Percentiles rank a stretch among this genome's conserved stretches.
phyloP scores from a whole-genome alignment of 2,888 invertebrate species.

The Macaria notata region DNA sequence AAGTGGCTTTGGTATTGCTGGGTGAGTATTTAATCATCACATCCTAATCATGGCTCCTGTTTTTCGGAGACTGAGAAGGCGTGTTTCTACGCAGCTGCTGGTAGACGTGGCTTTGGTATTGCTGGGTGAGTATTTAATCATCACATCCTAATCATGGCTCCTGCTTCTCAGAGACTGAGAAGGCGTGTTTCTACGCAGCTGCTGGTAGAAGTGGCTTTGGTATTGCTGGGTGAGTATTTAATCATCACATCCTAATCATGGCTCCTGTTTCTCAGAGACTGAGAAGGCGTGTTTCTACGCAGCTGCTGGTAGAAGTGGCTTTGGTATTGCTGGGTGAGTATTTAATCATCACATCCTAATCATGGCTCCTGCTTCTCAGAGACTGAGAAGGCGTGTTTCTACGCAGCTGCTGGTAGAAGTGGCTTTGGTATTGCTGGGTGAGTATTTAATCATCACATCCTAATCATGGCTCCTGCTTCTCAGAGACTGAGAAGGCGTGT shows the following conservation, averaged over 20 bases:
- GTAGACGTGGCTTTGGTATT: conserved; percentile 32
- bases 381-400: conserved; percentile 74
- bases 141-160: conserved; percentile 36
- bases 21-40: conserved; percentile 4
- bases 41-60: conserved; percentile 53
- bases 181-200: conserved; percentile 55
- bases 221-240: conserved; percentile 24
- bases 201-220: conserved; percentile 28
- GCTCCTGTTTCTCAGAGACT: conserved; percentile 79
- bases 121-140: conserved; percentile 16
- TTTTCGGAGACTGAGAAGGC: conserved; percentile 82
- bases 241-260: conserved; percentile 12
- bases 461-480: conserved; percentile 68
- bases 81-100: conserved; percentile 41
- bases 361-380: conserved; percentile 79
- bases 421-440: conserved; percentile 35
- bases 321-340: conserved; percentile 31
- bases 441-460: no score
- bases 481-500: conserved; percentile 81
- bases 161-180: conserved; percentile 82
- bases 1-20: conserved; percentile 34
- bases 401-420: conserved; percentile 15
- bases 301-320: conserved; percentile 20
- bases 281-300: conserved; percentile 68
- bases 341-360: no score